Evolutionary conservation across 2,797 vertebrate genomes (phyloP).

Genomic region (Lepus townsendii): DNA sequence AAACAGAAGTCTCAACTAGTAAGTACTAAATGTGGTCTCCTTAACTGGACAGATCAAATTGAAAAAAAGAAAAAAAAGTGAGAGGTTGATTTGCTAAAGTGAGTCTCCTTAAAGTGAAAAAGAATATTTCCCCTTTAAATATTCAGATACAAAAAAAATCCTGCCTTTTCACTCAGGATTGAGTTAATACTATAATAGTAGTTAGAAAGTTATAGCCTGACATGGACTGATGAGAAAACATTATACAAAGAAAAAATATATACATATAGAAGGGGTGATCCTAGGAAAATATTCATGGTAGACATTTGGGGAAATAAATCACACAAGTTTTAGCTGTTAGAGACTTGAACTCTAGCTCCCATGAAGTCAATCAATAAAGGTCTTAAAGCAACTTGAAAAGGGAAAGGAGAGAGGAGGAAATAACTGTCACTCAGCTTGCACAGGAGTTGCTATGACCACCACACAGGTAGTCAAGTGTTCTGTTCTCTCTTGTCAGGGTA

Average conservation of each 20-base stretch:
- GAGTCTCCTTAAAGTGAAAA: background rate
- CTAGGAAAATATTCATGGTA: background rate
- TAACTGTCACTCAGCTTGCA: background rate
- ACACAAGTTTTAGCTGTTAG: background rate
- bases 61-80: background rate
- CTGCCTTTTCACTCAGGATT: background rate
- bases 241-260: background rate
- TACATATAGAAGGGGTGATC: background rate
- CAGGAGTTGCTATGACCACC: background rate
- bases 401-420: background rate
- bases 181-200: background rate
- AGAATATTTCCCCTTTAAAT: slow-evolving; percentile 1
- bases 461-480: background rate
- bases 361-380: background rate
- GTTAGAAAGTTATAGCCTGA: background rate
- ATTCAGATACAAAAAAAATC: background rate
- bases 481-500: background rate
- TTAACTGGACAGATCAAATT: slow-evolving; percentile 40
- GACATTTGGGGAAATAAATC: background rate
- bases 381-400: background rate
- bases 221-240: background rate
- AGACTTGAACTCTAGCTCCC: background rate
- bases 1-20: background rate
- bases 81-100: background rate
- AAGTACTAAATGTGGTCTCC: slow-evolving; percentile 40